A percentile compares a stretch with the other conserved stretches of the same genome.
These are phyloP conservation scores for Cephonodes hylas DNA, from an alignment of 2,888 invertebrate species.

Conservation along the genomic window DNA sequence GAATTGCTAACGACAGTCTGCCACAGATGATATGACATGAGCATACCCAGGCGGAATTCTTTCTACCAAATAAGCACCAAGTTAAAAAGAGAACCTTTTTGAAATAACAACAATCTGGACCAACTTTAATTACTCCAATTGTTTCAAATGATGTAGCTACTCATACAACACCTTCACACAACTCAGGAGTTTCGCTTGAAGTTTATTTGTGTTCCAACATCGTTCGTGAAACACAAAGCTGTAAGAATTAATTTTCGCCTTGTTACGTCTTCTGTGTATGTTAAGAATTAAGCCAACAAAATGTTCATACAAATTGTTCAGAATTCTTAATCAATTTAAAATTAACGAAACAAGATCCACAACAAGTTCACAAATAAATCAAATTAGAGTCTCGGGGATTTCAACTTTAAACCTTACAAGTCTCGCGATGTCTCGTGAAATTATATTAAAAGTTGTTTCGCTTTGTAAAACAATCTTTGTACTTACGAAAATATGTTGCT, in stretches of 20 bases:
- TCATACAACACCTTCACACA: background rate
- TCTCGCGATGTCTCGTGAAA: background rate
- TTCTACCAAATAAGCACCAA: too few species aligned
- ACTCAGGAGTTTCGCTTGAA: background rate
- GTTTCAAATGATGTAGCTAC: background rate
- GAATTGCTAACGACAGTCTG: too few species aligned
- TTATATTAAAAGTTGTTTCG: constrained; percentile 1
- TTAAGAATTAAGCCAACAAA: background rate
- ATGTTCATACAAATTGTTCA: background rate
- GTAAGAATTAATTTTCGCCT: background rate
- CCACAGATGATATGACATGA: too few species aligned
- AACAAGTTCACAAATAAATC: constrained; percentile 1
- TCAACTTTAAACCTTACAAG: background rate
- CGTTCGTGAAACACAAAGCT: background rate
- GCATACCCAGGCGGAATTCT: too few species aligned
- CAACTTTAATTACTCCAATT: background rate
- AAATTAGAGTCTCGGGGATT: background rate
- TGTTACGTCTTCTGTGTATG: background rate
- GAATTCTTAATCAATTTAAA: constrained; percentile 9
- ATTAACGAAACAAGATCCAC: constrained; percentile 4
- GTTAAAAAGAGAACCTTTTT: too few species aligned
- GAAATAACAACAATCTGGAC: too few species aligned
- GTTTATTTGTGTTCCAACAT: background rate
- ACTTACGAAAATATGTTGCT: constrained; percentile 12
- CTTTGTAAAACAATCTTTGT: background rate